phyloP scores from a whole-genome alignment of 2,888 invertebrate genomes.

The Cheilosia soror region DNA sequence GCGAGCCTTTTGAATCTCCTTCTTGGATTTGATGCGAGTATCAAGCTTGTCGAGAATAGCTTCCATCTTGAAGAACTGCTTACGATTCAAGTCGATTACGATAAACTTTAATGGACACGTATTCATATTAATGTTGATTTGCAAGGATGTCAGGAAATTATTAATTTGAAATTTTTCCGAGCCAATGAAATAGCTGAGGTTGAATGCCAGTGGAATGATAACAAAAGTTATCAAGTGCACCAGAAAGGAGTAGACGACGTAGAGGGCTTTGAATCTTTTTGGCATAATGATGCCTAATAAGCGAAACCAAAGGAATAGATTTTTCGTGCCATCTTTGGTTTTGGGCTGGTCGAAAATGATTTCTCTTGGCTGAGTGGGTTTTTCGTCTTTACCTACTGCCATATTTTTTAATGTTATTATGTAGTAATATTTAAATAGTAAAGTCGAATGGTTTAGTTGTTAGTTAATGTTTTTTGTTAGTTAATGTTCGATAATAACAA shows the following conservation, averaged over 20 bases:
- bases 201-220: conserved; percentile 77
- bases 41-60: conserved; percentile 78
- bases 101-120: conserved; percentile 78
- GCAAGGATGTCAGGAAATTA: conserved; percentile 78
- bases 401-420: too few relatives aligned
- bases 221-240: conserved; percentile 76
- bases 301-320: conserved; percentile 34
- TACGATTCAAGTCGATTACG: conserved; percentile 76
- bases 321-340: conserved; percentile 26
- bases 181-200: conserved; percentile 74
- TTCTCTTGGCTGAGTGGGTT: too few relatives aligned
- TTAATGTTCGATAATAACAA: too few relatives aligned
- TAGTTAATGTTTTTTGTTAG: too few relatives aligned
- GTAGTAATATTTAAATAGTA: too few relatives aligned
- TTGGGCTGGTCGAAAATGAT: not conserved
- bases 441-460: too few relatives aligned
- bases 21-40: conserved; percentile 61
- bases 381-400: too few relatives aligned
- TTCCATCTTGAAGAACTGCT: conserved; percentile 75
- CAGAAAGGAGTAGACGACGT: conserved; percentile 74
- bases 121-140: conserved; percentile 77
- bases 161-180: conserved; percentile 33
- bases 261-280: conserved; percentile 57
- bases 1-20: conserved; percentile 74
- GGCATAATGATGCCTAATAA: conserved; percentile 62